Evolutionary conservation across 2,888 invertebrate genomes (phyloP).

Genomic region (Prosopocoilus inquinatus): DNA sequence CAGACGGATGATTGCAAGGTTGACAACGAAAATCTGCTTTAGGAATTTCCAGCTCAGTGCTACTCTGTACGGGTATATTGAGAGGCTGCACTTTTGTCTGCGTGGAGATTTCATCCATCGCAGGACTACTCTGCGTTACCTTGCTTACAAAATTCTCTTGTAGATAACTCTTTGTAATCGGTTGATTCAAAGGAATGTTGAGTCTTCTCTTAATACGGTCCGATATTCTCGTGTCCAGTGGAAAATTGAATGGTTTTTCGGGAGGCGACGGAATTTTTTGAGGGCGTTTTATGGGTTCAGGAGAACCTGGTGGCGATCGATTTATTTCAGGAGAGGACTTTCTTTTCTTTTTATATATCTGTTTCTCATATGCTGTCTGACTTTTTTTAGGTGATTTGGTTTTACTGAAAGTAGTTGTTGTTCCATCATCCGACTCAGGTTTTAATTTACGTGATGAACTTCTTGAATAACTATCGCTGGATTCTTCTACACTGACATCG

Average conservation of each 20-base stretch:
- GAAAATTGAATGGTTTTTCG: conserved; percentile 13
- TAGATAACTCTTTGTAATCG: too few species aligned
- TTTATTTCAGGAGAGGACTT: not conserved
- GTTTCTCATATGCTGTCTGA: too few species aligned
- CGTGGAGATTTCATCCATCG: too few species aligned
- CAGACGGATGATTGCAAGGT: too few species aligned
- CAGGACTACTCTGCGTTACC: too few species aligned
- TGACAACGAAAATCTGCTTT: too few species aligned
- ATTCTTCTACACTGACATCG: not conserved
- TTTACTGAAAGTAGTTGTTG: not conserved
- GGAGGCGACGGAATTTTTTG: not conserved
- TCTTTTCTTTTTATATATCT: too few species aligned
- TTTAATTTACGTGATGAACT: not conserved
- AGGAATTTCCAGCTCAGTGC: too few species aligned
- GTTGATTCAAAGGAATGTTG: too few species aligned
- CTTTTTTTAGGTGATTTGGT: not conserved
- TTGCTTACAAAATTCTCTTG: too few species aligned
- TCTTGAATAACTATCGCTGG: not conserved
- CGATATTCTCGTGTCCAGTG: conserved; percentile 42
- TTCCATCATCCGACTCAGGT: not conserved
- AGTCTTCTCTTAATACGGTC: conserved; percentile 41
- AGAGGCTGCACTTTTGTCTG: too few species aligned
- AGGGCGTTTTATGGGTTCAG: not conserved
- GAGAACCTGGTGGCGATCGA: not conserved
- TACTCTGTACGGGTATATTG: too few species aligned